Conservation (phyloP, 2,797 vertebrate genomes). For the Lates japonicus region DNA sequence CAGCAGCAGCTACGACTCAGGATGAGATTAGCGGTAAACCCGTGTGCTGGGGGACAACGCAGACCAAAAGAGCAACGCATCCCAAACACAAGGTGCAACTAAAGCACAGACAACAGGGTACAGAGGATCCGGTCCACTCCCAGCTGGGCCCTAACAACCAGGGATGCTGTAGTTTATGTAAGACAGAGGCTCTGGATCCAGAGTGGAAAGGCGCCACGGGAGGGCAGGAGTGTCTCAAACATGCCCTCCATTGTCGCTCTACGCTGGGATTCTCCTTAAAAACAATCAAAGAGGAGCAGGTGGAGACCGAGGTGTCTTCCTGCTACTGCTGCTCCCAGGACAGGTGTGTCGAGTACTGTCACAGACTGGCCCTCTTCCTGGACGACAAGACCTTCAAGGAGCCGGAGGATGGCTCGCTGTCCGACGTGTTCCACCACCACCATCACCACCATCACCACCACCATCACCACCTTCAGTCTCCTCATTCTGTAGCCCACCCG, state of each 20-base stretch:
- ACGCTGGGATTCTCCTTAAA: constrained; percentile 83
- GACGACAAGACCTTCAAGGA: constrained; percentile 92
- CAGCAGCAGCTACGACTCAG: constrained; percentile 59
- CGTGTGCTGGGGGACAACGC: constrained; percentile 34
- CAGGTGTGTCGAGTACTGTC: constrained; percentile 90
- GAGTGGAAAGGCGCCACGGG: constrained; percentile 78
- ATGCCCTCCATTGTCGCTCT: constrained; percentile 77
- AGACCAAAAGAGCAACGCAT: constrained; percentile 69
- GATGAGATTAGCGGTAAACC: constrained; percentile 44
- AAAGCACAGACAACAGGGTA: constrained; percentile 74
- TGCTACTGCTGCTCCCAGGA: constrained; percentile 90
- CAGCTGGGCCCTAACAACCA: constrained; percentile 58
- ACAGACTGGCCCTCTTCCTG: constrained; percentile 94
- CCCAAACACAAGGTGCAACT: constrained; percentile 74
- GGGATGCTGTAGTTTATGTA: constrained; percentile 80
- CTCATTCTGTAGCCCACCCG: constrained; percentile 79
- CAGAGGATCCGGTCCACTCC: constrained; percentile 51
- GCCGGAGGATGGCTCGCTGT: constrained; percentile 87
- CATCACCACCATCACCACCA: constrained; percentile 83
- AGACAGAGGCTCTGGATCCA: constrained; percentile 73
- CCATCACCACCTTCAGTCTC: constrained; percentile 86
- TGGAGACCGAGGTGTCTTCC: constrained; percentile 83
- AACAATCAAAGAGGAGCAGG: constrained; percentile 87
- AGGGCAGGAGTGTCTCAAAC: constrained; percentile 78
- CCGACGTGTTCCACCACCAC: constrained; percentile 89